phyloP scores from a whole-genome alignment of 1,140 invertebrate species.

The Drosophila insularis region DNA sequence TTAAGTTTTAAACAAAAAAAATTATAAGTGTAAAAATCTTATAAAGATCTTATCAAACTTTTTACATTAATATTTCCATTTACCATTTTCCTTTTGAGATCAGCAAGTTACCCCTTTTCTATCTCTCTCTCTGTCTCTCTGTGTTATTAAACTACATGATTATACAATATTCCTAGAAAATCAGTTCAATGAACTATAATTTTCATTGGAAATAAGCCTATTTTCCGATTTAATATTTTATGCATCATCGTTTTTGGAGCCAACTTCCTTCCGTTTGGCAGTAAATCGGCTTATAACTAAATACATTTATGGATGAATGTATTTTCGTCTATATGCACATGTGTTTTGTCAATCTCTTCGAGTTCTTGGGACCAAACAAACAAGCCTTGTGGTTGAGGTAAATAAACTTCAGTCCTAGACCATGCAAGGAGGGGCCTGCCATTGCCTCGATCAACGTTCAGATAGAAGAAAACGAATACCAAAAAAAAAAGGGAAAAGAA shows the following conservation, averaged over 20 bases:
- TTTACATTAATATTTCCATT: too few species aligned
- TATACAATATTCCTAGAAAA: slow-evolving; percentile 24
- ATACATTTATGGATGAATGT: background rate
- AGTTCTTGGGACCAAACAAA: slow-evolving; percentile 43
- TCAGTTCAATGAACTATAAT: slow-evolving; percentile 10
- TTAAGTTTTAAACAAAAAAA: too few species aligned
- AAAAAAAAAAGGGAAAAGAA: slow-evolving; percentile 43
- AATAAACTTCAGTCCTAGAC: slow-evolving; percentile 61
- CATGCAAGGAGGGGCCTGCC: slow-evolving; percentile 27
- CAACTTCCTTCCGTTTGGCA: slow-evolving; percentile 67
- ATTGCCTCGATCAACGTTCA: slow-evolving; percentile 45
- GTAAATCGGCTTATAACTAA: slow-evolving; percentile 65
- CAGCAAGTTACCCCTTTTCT: background rate
- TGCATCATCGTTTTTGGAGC: slow-evolving; percentile 53
- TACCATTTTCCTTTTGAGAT: too few species aligned
- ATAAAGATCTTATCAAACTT: too few species aligned
- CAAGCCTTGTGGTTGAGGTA: slow-evolving; percentile 49
- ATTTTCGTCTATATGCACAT: background rate
- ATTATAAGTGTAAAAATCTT: too few species aligned
- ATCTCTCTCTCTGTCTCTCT: background rate
- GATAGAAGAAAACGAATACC: slow-evolving; percentile 30
- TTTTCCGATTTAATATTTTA: slow-evolving; percentile 66
- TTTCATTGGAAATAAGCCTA: slow-evolving; percentile 31
- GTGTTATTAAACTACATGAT: slow-evolving; percentile 66
- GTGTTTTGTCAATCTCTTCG: slow-evolving; percentile 29